Conservation (phyloP, 2,888 invertebrate genomes). For the Apoda limacodes region DNA sequence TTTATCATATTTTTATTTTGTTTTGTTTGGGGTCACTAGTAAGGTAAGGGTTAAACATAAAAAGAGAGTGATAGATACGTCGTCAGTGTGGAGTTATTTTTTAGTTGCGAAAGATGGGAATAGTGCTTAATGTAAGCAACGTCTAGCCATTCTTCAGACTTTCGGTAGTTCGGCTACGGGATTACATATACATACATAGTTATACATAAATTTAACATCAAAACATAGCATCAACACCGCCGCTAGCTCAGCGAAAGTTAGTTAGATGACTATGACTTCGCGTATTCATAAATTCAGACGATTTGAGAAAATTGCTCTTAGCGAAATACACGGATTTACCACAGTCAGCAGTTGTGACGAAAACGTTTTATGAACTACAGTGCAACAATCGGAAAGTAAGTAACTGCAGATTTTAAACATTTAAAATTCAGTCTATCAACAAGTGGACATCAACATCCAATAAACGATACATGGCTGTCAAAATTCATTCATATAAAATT, state of each 20-base stretch:
- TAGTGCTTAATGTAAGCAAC: slow-evolving; percentile 2
- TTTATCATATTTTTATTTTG: too few species aligned
- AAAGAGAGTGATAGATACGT: neutral
- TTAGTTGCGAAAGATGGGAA: slow-evolving; percentile 2
- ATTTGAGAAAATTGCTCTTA: slow-evolving; percentile 3
- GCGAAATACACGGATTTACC: slow-evolving; percentile 5
- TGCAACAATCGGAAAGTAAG: neutral
- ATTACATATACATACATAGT: too few species aligned
- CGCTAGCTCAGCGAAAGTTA: too few species aligned
- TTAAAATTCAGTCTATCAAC: slow-evolving; percentile 1
- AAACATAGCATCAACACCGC: too few species aligned
- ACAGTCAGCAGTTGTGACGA: neutral
- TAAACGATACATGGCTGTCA: slow-evolving; percentile 6
- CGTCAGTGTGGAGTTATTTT: slow-evolving; percentile 3
- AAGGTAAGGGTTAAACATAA: neutral
- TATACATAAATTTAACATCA: too few species aligned
- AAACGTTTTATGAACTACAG: neutral
- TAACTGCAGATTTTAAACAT: slow-evolving; percentile 1
- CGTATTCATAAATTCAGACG: slow-evolving; percentile 3
- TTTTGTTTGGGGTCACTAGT: too few species aligned
- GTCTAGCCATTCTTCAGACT: slow-evolving; percentile 1
- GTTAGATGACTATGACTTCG: neutral
- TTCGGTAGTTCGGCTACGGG: slow-evolving; percentile 1
- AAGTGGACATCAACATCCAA: slow-evolving; percentile 5
- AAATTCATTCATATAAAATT: slow-evolving; percentile 9